These are phyloP conservation scores for Orientallactaga bullata DNA, from an alignment of 2,113 vertebrate genomes.

Conservation along the genomic window DNA sequence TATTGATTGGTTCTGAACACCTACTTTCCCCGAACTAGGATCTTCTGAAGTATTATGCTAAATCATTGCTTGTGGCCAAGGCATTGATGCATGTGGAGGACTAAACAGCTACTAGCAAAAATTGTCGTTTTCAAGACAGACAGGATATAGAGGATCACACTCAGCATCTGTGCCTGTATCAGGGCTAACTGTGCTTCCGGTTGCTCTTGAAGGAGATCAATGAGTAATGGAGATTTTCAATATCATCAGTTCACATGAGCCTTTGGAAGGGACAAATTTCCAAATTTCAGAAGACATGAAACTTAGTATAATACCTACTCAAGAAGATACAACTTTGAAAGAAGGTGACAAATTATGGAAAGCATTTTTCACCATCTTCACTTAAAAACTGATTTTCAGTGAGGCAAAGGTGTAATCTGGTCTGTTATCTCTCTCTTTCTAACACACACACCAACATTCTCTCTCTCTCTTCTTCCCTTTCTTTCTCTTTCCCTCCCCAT, in stretches of 20 bases:
- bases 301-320: background rate
- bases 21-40: background rate
- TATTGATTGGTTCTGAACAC: background rate
- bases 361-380: background rate
- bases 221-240: background rate
- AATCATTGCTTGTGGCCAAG: background rate
- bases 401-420: background rate
- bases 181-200: background rate
- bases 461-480: background rate
- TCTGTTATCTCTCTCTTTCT: background rate
- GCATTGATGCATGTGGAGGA: background rate
- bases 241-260: background rate
- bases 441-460: background rate
- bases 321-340: background rate
- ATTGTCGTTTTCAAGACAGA: background rate
- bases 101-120: background rate
- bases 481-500: background rate
- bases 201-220: background rate
- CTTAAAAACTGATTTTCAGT: constrained; percentile 31
- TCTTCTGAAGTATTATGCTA: background rate
- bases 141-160: background rate
- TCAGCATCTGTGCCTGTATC: constrained; percentile 18
- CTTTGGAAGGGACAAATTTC: background rate
- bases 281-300: background rate
- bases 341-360: constrained; percentile 1